A percentile compares a stretch with the other conserved stretches of the same genome.
phyloP scores from a whole-genome alignment of 1,140 invertebrate genomes.

The Temnothorax nylanderi region DNA sequence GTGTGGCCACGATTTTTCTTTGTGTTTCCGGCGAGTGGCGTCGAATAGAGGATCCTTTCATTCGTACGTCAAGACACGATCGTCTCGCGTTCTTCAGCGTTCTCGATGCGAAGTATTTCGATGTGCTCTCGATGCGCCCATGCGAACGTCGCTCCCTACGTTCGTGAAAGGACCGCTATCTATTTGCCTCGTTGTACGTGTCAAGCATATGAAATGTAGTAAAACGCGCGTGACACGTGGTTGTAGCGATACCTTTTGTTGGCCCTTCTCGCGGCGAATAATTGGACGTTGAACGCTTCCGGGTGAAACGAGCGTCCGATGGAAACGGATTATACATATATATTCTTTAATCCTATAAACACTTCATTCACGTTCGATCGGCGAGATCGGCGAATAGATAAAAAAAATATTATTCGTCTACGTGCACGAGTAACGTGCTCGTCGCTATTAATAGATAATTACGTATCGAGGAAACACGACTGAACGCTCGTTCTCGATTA shows the following conservation, averaged over 20 bases:
- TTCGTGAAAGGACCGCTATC: conserved; percentile 47
- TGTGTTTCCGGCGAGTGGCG: conserved; percentile 41
- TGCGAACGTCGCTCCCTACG: conserved; percentile 22
- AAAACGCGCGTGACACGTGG: background rate
- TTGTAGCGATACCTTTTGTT: background rate
- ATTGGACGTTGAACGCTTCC: background rate
- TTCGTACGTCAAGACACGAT: conserved; percentile 39
- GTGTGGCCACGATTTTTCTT: conserved; percentile 44
- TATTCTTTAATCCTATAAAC: background rate
- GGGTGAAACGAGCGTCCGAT: background rate
- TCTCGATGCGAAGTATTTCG: conserved; percentile 18
- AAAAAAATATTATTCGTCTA: background rate
- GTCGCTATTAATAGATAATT: conserved; percentile 50
- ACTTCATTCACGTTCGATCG: background rate
- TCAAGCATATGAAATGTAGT: background rate
- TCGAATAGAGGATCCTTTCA: conserved; percentile 47
- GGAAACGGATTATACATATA: too few relatives aligned
- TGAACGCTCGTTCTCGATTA: conserved; percentile 1
- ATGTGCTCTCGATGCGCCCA: background rate
- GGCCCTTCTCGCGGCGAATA: background rate
- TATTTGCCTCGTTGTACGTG: conserved; percentile 41
- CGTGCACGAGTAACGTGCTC: background rate
- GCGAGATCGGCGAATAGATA: background rate
- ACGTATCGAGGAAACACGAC: conserved; percentile 36
- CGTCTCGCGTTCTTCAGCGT: conserved; percentile 4